Evolutionary conservation across 1,140 invertebrate genomes (phyloP).

Genomic region (Schmidtea mediterranea): DNA sequence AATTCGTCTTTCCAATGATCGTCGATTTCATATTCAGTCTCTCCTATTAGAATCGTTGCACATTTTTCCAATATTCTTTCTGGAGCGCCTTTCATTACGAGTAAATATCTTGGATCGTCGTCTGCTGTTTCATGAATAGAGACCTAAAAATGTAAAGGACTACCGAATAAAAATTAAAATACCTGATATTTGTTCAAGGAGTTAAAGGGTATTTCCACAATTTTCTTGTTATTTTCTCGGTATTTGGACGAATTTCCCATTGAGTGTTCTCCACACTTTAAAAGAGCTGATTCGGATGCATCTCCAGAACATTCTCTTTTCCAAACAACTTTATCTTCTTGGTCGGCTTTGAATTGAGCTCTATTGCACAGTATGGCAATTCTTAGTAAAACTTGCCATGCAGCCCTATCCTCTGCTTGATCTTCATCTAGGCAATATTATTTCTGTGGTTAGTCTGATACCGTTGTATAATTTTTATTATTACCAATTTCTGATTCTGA

Average conservation of each 20-base stretch:
- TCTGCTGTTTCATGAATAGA: constrained; percentile 86
- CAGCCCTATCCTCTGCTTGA: background rate
- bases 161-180: no score
- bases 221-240: constrained; percentile 65
- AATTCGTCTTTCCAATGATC: constrained; percentile 91
- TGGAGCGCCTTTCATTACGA: constrained; percentile 99
- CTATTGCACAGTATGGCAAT: constrained; percentile 57
- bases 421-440: background rate
- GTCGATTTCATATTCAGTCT: constrained; percentile 70
- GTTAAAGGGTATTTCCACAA: constrained; percentile 64
- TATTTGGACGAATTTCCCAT: constrained; percentile 66
- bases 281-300: constrained; percentile 71
- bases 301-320: constrained; percentile 45
- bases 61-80: constrained; percentile 87
- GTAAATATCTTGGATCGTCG: constrained; percentile 61
- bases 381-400: background rate
- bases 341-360: constrained; percentile 76
- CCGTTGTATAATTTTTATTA: no score
- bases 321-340: constrained; percentile 64
- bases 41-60: constrained; percentile 75
- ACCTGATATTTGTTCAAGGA: constrained; percentile 32
- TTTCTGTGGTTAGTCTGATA: background rate
- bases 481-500: constrained; percentile 39
- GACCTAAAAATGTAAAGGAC: constrained; percentile 29
- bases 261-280: constrained; percentile 83